Evolutionary conservation across 2,888 invertebrate genomes (phyloP), one percentile per base, ranked within the genome.

Genomic region (Dioctria linearis): DNA sequence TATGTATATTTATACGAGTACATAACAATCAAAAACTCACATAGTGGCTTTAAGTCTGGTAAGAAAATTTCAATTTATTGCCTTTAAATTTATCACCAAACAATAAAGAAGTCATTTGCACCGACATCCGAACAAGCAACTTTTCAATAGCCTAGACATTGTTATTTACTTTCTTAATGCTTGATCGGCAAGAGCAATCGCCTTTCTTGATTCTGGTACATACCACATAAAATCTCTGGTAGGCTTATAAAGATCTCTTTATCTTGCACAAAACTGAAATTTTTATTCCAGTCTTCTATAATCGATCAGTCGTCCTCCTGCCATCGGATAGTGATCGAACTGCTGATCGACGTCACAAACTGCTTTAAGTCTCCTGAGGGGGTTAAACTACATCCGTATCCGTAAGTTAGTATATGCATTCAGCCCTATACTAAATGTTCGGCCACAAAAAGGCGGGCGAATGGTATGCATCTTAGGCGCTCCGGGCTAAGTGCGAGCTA

Each of bases 321-420:
- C 46, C 61, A 63, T 76, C 76, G 79, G 69, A 79, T 79, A 69
- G 79, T 69, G 78, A 78, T 82, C 80, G 71, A 42, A 73, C 73
- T 76, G 78, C 73, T 80, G 82, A 82, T 82, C 80, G 78, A 82
- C 82, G 80, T 82, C 80, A 76, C 78, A 80, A 80, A 82, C 78
- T 78, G 78, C 80, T 80, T 80, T 63, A 65, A 65, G 63, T 78
- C 78, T 82, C 80, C 81, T 66, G 80, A 80, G 82, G 82, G 73
- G 65, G 40, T 66, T 67, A 81, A 79, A 78, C 75, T 80, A 76
- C 76, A 81, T 81, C 81, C 79, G 79, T 63, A 11, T 63, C 63
- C n/a, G 63, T 76, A 63, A 63, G 76, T 63, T 63, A 76, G 76
- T 76, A 57, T 25, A 25, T 76, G 63, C 76, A 63, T n/a, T 25